A percentile compares a stretch with the other conserved stretches of the same genome.
These are phyloP conservation scores for Dolichotis patagonum DNA, from an alignment of 2,113 vertebrate species.

Conservation along the genomic window DNA sequence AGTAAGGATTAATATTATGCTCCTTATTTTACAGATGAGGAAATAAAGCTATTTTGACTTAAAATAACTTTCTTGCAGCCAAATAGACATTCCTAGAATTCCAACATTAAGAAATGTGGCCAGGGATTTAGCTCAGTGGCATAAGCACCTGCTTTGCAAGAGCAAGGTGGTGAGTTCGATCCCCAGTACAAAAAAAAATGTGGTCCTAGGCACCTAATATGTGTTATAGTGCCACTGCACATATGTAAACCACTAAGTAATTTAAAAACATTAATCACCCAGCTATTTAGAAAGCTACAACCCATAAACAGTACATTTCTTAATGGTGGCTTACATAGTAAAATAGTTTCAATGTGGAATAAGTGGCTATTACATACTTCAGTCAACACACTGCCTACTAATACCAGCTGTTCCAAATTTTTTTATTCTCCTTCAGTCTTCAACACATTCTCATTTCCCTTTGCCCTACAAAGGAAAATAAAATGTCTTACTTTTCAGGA, in stretches of 20 bases:
- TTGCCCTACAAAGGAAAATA: neutral
- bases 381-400: neutral
- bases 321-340: neutral
- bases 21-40: neutral
- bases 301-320: neutral
- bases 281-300: conserved; percentile 36
- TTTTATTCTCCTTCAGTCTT: neutral
- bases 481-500: conserved; percentile 25
- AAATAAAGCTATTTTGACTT: conserved; percentile 11
- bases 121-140: too few relatives aligned
- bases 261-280: neutral
- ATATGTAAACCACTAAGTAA: neutral
- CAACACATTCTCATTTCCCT: neutral
- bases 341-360: neutral
- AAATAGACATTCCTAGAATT: neutral
- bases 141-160: too few relatives aligned
- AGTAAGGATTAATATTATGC: neutral
- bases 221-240: neutral
- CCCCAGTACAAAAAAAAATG: too few relatives aligned
- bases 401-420: conserved; percentile 30
- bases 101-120: too few relatives aligned
- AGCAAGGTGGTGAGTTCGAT: too few relatives aligned
- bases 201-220: neutral
- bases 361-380: neutral
- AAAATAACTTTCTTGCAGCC: conserved; percentile 41